phyloP scores from a whole-genome alignment of 2,888 invertebrate species.

The Drosophila barbarae region DNA sequence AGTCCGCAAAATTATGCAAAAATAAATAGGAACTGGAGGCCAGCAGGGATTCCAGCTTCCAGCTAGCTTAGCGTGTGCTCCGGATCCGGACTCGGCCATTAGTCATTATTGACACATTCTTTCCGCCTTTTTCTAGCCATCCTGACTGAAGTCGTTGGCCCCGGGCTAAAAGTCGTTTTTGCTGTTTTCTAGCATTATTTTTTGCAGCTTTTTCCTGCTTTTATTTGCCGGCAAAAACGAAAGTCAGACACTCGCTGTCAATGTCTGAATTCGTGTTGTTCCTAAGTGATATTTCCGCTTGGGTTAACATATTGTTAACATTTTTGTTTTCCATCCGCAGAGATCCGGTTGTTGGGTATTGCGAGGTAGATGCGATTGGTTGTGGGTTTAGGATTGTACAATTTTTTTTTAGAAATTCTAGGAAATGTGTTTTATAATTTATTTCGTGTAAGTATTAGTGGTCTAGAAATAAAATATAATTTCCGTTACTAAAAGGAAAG shows the following conservation, averaged over 20 bases:
- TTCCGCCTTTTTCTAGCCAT: conserved; percentile 55
- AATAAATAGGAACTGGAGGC: conserved; percentile 46
- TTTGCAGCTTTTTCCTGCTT: neutral
- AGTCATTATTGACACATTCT: conserved; percentile 71
- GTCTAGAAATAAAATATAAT: neutral
- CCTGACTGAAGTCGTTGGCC: conserved; percentile 31
- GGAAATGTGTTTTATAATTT: neutral
- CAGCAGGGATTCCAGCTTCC: conserved; percentile 18
- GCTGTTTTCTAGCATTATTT: conserved; percentile 4
- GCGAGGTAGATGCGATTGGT: neutral
- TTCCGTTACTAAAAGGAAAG: accelerated
- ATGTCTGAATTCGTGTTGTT: conserved; percentile 34
- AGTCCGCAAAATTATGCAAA: conserved; percentile 53
- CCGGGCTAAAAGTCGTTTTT: conserved; percentile 19
- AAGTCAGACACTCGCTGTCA: conserved; percentile 22
- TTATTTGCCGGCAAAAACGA: conserved; percentile 18
- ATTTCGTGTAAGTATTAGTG: neutral
- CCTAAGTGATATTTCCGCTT: conserved; percentile 61
- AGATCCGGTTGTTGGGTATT: neutral
- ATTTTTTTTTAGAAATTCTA: neutral
- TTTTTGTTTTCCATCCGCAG: conserved; percentile 34
- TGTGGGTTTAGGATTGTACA: neutral
- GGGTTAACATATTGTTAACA: conserved; percentile 53
- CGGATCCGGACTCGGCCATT: conserved; percentile 50
- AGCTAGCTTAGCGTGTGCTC: conserved; percentile 12